A percentile compares a stretch with the other conserved stretches of the same genome.
Conservation (phyloP, 2,888 invertebrate genomes). For the Drosophila buzzatii region DNA sequence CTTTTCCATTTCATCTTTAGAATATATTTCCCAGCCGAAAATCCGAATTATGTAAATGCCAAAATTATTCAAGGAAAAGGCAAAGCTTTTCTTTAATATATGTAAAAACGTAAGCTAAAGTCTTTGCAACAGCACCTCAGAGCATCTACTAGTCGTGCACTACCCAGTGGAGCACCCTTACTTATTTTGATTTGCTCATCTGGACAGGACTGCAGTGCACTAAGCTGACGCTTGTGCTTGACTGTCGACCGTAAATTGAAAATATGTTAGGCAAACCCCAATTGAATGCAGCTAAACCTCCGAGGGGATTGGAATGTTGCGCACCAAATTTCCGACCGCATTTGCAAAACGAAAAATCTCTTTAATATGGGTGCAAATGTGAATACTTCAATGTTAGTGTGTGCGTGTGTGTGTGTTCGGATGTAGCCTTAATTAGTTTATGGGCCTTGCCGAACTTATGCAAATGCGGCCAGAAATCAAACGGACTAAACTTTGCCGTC, state of each 20-base stretch:
- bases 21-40: background rate
- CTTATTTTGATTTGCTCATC: constrained; percentile 21
- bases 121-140: background rate
- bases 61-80: background rate
- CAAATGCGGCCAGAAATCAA: constrained; percentile 46
- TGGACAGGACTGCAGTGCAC: constrained; percentile 20
- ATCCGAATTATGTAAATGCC: background rate
- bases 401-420: constrained; percentile 19
- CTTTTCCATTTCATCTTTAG: background rate
- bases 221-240: constrained; percentile 15
- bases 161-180: background rate
- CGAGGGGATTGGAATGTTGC: constrained; percentile 6
- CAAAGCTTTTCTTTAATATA: background rate
- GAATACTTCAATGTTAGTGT: constrained; percentile 8
- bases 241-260: constrained; percentile 50
- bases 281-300: constrained; percentile 33
- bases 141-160: background rate
- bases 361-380: constrained; percentile 34
- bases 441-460: constrained; percentile 42
- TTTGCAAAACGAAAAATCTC: constrained; percentile 24
- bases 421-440: constrained; percentile 54
- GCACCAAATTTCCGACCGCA: constrained; percentile 17
- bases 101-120: background rate
- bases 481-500: constrained; percentile 32
- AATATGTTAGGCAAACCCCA: constrained; percentile 56